Percentiles rank a stretch among this genome's conserved stretches.
Evolutionary conservation across 1,140 invertebrate species (phyloP).

Genomic region (Drosophila elegans): DNA sequence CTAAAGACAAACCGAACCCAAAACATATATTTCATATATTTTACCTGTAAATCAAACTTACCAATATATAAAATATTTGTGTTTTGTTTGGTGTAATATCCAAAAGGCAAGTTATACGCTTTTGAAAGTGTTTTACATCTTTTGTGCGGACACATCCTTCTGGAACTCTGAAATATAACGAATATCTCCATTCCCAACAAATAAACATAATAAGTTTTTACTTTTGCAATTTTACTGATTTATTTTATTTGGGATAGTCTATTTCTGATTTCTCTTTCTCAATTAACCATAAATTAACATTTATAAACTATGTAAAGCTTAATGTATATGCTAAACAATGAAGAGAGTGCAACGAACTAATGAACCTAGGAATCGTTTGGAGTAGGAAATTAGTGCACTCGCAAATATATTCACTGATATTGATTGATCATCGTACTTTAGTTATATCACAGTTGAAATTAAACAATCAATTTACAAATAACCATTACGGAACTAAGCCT

Average conservation of each 20-base stretch:
- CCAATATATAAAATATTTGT: too few relatives aligned
- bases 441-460: slow-evolving; percentile 73
- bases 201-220: background rate
- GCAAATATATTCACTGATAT: slow-evolving; percentile 26
- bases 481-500: slow-evolving; percentile 39
- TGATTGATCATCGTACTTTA: slow-evolving; percentile 58
- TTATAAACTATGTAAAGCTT: slow-evolving; percentile 81
- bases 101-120: too few relatives aligned
- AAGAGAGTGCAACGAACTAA: slow-evolving; percentile 25
- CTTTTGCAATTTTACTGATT: slow-evolving; percentile 4
- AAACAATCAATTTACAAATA: slow-evolving; percentile 56
- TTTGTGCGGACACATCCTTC: background rate
- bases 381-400: slow-evolving; percentile 57
- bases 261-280: slow-evolving; percentile 50
- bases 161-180: background rate
- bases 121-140: too few relatives aligned
- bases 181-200: background rate
- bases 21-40: too few relatives aligned
- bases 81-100: too few relatives aligned
- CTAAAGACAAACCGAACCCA: too few relatives aligned
- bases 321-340: slow-evolving; percentile 38
- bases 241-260: slow-evolving; percentile 26
- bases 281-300: slow-evolving; percentile 65
- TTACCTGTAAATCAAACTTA: too few relatives aligned
- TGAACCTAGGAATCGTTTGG: slow-evolving; percentile 44